Percentiles rank a stretch among this genome's conserved stretches.
phyloP scores from a whole-genome alignment of 2,888 invertebrate species.

The Tenthredo livida region DNA sequence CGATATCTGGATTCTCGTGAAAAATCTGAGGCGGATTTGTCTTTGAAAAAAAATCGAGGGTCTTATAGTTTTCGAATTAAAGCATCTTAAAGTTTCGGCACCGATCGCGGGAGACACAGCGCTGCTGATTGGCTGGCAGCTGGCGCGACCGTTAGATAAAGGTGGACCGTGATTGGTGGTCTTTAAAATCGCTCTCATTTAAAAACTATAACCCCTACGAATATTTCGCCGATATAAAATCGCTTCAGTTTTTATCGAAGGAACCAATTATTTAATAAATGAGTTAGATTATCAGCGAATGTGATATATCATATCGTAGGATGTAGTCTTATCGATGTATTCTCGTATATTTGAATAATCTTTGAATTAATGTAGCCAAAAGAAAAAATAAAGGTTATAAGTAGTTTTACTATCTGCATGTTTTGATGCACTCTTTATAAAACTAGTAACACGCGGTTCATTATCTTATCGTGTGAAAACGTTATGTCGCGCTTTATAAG shows the following conservation, averaged over 20 bases:
- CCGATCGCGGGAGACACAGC: not conserved
- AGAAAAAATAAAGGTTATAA: not conserved
- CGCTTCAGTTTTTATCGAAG: not conserved
- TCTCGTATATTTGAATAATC: not conserved
- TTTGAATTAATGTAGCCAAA: not conserved
- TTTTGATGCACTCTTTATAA: not conserved
- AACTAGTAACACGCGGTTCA: not conserved
- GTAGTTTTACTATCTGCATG: not conserved
- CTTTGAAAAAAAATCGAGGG: not conserved
- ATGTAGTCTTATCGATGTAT: not conserved
- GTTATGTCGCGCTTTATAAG: not conserved
- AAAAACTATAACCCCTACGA: not conserved
- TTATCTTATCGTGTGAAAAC: conserved; percentile 14
- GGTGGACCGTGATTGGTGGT: not conserved
- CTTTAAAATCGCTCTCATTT: not conserved
- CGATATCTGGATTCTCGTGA: not conserved
- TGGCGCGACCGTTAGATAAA: not conserved
- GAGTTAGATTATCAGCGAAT: not conserved
- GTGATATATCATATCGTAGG: not conserved
- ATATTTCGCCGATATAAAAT: not conserved
- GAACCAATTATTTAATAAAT: not conserved
- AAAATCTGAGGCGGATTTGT: not conserved
- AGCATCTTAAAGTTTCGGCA: not conserved
- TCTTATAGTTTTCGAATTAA: not conserved
- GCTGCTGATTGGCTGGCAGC: not conserved